These are phyloP conservation scores for Lepidurus packardi DNA, from an alignment of 1,140 invertebrate species.

Conservation along the genomic window DNA sequence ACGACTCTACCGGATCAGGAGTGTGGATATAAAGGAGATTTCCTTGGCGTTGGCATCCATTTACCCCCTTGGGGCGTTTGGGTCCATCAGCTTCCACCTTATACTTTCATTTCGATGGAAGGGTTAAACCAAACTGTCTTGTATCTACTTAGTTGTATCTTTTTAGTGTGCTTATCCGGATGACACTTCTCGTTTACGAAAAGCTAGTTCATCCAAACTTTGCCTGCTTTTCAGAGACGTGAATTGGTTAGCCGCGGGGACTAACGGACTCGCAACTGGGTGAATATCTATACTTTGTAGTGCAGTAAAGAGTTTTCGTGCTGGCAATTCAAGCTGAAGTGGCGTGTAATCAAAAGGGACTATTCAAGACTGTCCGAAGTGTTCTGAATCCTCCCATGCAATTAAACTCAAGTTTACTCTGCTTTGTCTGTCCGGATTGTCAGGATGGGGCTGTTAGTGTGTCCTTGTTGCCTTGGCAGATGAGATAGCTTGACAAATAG, in stretches of 20 bases:
- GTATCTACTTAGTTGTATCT: constrained; percentile 9
- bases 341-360: not conserved
- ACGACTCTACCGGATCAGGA: not conserved
- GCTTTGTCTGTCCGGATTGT: not conserved
- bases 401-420: constrained; percentile 5
- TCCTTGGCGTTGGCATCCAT: constrained; percentile 4
- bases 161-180: not conserved
- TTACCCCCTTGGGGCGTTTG: not conserved
- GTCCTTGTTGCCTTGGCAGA: constrained; percentile 8
- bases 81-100: not conserved
- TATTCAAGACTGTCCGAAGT: not conserved
- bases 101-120: not conserved
- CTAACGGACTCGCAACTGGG: not conserved
- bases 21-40: not conserved
- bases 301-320: not conserved
- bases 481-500: not conserved
- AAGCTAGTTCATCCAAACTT: not conserved
- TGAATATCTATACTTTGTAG: not conserved
- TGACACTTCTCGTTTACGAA: not conserved
- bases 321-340: constrained; percentile 7
- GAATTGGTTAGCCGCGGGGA: not conserved
- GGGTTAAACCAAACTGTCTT: constrained; percentile 5
- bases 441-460: constrained; percentile 6
- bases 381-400: not conserved
- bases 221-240: not conserved